Percentiles rank a stretch among this genome's conserved stretches.
phyloP scores from a whole-genome alignment of 2,113 vertebrate genomes.

The Glareola pratincola region DNA sequence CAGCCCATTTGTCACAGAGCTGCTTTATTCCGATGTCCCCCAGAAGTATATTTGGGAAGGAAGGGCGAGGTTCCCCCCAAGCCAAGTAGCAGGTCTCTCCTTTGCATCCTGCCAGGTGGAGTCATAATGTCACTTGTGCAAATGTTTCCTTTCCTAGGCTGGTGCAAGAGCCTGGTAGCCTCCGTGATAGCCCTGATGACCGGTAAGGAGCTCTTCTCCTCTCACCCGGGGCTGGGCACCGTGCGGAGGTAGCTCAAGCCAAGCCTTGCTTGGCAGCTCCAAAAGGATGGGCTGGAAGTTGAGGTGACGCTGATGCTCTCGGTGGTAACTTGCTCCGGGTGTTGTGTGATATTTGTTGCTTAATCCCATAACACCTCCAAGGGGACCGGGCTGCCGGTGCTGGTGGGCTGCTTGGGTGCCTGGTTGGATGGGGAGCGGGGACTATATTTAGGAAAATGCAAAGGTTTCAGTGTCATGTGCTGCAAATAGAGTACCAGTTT shows the following conservation, averaged over 20 bases:
- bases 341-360: neutral
- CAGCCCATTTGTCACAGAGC: neutral
- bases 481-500: neutral
- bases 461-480: accelerated
- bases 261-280: neutral
- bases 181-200: neutral
- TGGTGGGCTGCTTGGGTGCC: neutral
- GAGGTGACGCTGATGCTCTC: neutral
- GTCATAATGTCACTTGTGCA: neutral
- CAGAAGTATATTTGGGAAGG: neutral
- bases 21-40: neutral
- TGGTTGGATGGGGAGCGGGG: neutral
- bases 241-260: neutral
- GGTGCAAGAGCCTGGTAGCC: neutral
- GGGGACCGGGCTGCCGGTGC: neutral
- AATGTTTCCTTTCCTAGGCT: neutral
- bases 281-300: neutral
- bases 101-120: neutral
- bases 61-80: accelerated
- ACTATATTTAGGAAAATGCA: neutral
- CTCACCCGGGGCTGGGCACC: neutral
- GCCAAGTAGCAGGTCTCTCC: neutral
- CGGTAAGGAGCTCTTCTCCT: neutral
- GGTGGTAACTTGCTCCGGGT: neutral
- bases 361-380: neutral